phyloP scores from a whole-genome alignment of 2,113 vertebrate species.

The Ornithorhynchus anatinus region DNA sequence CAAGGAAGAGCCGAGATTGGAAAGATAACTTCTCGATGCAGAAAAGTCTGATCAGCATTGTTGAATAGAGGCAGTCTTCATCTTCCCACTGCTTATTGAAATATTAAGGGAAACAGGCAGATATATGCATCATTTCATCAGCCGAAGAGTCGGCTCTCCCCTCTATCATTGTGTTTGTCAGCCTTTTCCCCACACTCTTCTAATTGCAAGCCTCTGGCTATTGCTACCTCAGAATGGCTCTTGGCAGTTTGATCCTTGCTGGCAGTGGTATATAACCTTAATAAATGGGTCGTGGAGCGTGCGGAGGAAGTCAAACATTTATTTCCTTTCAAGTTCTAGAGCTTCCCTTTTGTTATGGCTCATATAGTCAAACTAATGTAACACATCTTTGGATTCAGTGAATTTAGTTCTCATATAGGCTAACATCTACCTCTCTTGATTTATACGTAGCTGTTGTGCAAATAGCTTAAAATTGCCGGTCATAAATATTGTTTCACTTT shows the following conservation, averaged over 20 bases:
- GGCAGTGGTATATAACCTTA: neutral
- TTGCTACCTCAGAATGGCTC: neutral
- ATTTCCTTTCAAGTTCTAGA: neutral
- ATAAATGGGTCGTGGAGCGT: neutral
- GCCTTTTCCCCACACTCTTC: neutral
- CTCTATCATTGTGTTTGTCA: too few species aligned
- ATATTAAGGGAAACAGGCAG: too few species aligned
- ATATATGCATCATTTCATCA: too few species aligned
- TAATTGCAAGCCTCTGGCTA: neutral
- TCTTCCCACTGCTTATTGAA: too few species aligned
- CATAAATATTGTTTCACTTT: neutral
- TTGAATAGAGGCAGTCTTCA: too few species aligned
- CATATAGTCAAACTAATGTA: neutral
- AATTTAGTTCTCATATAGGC: neutral
- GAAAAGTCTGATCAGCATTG: too few species aligned
- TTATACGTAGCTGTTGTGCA: neutral
- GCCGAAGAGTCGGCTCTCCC: too few species aligned
- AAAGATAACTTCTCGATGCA: too few species aligned
- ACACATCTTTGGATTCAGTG: neutral
- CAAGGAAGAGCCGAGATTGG: too few species aligned
- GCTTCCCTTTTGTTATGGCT: neutral
- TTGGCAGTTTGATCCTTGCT: neutral
- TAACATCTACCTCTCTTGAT: neutral
- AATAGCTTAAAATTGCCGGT: neutral
- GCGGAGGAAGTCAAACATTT: neutral